Base-by-base conservation (phyloP, 2,888 invertebrate genomes). In the Hartigia nigra region DNA sequence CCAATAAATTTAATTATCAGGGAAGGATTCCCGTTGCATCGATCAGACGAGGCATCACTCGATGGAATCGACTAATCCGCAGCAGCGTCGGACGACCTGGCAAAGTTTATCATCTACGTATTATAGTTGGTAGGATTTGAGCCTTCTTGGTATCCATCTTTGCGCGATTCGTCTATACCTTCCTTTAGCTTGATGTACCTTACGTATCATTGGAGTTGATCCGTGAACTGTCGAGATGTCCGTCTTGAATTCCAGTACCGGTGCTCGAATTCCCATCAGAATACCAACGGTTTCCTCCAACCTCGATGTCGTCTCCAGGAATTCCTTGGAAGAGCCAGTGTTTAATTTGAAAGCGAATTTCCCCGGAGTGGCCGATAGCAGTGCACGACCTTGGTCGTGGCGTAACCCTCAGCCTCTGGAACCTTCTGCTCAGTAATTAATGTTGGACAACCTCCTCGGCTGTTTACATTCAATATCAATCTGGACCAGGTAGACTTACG, bases 1-100 rank as follows among this genome's bases (percentile, higher is more conserved):
- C 39, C 74, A 55, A 70, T 74, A 74, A 77, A 77, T 77, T 77
- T 77, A 77, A 77, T 77, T 77, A 77, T 77, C 74, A 74, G 74
- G 37, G 69, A 69, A 77, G 74, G 35, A n/a, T 74, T 77, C n/a
- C 31, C 77, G 12, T 1, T 72, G 77, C 31, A 77, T 77, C 77
- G 74, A 77, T 77, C 77, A 31, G 76, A 31, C 12, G 37, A 76
- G 72, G 3, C 32, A 37, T 12, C 31, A 9, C 55, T 23, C 55
- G 55, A 55, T 23, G 55, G 55, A 55, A 23, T 23, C 55, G 55
- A 55, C 55, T 55, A 55, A 55, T 55, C 23, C 55, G 23, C 55
- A 55, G 9, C 14, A 55, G 55, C 55, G 55, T 23, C 23, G 23
- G 55, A 55, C 55, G 55, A 23, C 2, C 55, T 2, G 55, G 23